Percentiles rank a stretch among this genome's conserved stretches.
phyloP scores from a whole-genome alignment of 1,140 invertebrate species.

The Solenopsis invicta region DNA sequence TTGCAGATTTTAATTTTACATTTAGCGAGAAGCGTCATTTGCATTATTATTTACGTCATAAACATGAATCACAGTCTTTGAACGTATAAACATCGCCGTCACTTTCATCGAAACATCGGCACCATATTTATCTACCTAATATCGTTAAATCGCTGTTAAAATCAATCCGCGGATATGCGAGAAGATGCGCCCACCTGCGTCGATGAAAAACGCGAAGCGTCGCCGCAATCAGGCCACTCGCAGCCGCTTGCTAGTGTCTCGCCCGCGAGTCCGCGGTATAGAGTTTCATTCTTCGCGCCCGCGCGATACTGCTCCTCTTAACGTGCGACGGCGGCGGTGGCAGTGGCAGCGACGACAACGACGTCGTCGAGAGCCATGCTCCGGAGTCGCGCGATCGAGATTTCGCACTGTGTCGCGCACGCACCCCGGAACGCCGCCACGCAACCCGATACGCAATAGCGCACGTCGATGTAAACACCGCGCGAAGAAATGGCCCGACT shows the following conservation, averaged over 20 bases:
- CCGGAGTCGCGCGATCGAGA: background rate
- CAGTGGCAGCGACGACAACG: background rate
- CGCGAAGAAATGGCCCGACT: background rate
- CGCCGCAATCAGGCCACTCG: constrained; percentile 27
- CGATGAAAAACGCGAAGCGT: constrained; percentile 35
- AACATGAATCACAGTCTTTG: background rate
- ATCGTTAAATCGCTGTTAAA: background rate
- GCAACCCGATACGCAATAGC: no score
- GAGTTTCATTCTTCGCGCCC: constrained; percentile 64
- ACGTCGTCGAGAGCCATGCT: constrained; percentile 38
- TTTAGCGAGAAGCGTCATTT: background rate
- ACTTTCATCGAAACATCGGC: background rate
- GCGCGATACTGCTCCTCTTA: constrained; percentile 39
- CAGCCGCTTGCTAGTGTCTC: constrained; percentile 30
- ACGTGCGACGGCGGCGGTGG: background rate
- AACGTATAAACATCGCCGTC: background rate
- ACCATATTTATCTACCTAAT: constrained; percentile 2
- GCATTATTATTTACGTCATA: background rate
- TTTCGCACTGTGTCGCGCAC: constrained; percentile 37
- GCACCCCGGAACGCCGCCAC: background rate
- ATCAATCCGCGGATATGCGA: background rate
- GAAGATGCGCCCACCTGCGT: constrained; percentile 29
- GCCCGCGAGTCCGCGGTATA: constrained; percentile 45
- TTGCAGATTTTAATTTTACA: background rate
- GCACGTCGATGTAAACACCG: constrained; percentile 68